Evolutionary conservation across 64 coral and sea anemone species (phyloP), one percentile per base, ranked within the genome.

Genomic region (Porites lutea): DNA sequence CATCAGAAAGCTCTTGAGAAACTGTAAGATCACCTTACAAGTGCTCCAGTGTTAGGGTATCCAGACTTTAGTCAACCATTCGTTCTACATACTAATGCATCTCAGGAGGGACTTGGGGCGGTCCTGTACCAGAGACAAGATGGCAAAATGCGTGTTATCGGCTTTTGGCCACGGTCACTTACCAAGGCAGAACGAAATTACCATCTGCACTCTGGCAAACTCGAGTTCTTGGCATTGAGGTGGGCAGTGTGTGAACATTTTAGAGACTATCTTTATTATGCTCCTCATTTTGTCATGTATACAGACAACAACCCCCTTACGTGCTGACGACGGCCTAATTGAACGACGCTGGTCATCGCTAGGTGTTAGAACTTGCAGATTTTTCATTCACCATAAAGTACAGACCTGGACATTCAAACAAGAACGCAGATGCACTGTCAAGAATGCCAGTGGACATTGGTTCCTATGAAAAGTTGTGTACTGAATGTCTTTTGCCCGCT

Each of bases 331-430:
- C 68, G 20, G 68, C 20, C 68, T 27, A 71, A 23, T 44, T 21
- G 2, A 71, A 71, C 37, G 23, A n/a, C 68, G 4, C 68, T 23
- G 68, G 68, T 71, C 68, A 71, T 55, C 53, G 53, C 53, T 55
- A 2, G 53, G 53, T 55, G 53, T 55, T 11, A 55, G 53, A 55
- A 55, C 20, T 71, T 20, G 67, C 0, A 71, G 20, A 71, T 23
- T 71, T 71, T 71, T 71, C 23, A 23, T 71, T 71, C 20, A 71
- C 68, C 22, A 1, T 71, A 71, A 71, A 21, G 19, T 71, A 71
- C 68, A 71, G 68, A 23, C 68, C 68, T 21, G 68, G 68, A 23
- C 68, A 71, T 23, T 71, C 68, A 37, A 71, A 71, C 68, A 71
- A 71, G 68, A 20, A 71, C 12, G 68, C 68, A 23, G 68, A 71